phyloP scores from a whole-genome alignment of 2,888 invertebrate species.

The Altica lythri region DNA sequence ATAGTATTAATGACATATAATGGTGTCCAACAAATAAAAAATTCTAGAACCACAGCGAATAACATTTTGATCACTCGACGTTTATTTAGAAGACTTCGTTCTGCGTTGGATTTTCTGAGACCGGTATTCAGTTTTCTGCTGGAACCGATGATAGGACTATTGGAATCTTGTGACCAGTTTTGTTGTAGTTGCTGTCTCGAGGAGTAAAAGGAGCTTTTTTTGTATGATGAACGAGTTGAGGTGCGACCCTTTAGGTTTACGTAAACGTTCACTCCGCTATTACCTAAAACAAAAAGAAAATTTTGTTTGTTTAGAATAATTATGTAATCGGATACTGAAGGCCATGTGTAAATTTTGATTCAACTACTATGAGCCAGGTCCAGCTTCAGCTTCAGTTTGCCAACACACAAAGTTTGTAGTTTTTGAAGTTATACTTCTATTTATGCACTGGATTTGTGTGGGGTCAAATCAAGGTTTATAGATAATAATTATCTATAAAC shows the following conservation, averaged over 20 bases:
- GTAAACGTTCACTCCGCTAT: conserved; percentile 56
- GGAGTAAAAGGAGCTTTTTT: conserved; percentile 46
- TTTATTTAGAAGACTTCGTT: conserved; percentile 58
- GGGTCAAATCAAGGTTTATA: too few species aligned
- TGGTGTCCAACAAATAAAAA: conserved; percentile 74
- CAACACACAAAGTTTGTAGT: too few species aligned
- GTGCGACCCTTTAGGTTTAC: conserved; percentile 56
- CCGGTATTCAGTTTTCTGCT: conserved; percentile 44
- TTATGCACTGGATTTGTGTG: too few species aligned
- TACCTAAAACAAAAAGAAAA: conserved; percentile 44
- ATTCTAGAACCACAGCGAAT: conserved; percentile 70
- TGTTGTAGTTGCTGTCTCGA: conserved; percentile 49
- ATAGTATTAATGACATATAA: conserved; percentile 65
- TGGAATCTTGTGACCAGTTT: conserved; percentile 50
- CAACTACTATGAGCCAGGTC: too few species aligned
- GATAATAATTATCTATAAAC: too few species aligned
- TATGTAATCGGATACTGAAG: not conserved
- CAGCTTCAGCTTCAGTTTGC: too few species aligned
- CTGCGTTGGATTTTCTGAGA: conserved; percentile 57
- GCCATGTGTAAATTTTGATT: too few species aligned
- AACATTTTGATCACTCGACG: conserved; percentile 67
- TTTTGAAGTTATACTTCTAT: too few species aligned
- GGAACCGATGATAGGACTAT: conserved; percentile 40
- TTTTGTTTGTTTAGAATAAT: too few species aligned
- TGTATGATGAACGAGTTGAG: conserved; percentile 51